Evolutionary conservation across 64 coral and sea anemone genomes (phyloP), one percentile per base, ranked within the genome.

Genomic region (Stylophora pistillata): DNA sequence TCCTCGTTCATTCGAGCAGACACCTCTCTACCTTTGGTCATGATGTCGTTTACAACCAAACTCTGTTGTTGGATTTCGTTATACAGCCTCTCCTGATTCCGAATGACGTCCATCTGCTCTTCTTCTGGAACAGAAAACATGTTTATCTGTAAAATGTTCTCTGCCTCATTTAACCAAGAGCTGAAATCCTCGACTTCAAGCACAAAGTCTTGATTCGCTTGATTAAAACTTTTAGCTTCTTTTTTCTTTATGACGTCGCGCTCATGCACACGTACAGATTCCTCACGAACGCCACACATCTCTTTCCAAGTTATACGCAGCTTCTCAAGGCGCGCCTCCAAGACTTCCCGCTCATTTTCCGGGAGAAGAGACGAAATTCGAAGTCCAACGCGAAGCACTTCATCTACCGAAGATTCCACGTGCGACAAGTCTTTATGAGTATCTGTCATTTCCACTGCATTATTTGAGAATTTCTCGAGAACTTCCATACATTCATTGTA

Each of bases 81-180:
- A 61, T 89, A 77, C 2, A 96, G 71, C 63, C 86, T 71, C 41
- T 96, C 87, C 54, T 96, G 95, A 9, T 86, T 96, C 58, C 77
- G 82, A 29, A 96, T 96, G 34, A 93, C 87, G 13, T 96, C 72
- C 91, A 96, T 96, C 88, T 96, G 95, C 32, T 90, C 76, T 13
- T 96, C 91, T 58, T 96, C 95, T 9, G 95, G 91, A 31, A 96
- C 77, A 25, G 91, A 86, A 90, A 93, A 96, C 95, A 96, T 93
- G 33, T 96, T 87, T 53, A 72, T 96, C 65, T 90, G 89, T 32
- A 96, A 83, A 53, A 65, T 90, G 23, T 26, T 77, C 70, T 96
- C 95, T 28, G 95, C 75, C 13, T 73, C 75, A 54, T 96, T 78
- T 15, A 96, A 84, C 95, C 95, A 96, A 1, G 58, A 23, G 64